Conservation (phyloP, 2,888 invertebrate genomes). For the Vandiemenella viatica region DNA sequence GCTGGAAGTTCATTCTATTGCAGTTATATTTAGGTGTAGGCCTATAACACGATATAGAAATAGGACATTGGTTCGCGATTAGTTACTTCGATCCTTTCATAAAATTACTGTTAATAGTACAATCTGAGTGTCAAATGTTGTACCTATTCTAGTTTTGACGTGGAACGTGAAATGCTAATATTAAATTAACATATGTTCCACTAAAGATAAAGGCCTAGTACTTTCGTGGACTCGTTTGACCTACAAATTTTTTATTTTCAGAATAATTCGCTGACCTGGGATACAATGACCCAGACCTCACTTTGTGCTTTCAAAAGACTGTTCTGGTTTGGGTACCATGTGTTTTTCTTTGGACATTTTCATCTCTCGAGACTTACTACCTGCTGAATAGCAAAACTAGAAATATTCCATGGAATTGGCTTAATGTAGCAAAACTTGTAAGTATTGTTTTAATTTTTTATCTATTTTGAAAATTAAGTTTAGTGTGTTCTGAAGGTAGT, state of each 20-base stretch:
- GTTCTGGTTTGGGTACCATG: constrained; percentile 82
- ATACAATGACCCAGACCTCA: constrained; percentile 71
- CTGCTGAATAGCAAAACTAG: constrained; percentile 57
- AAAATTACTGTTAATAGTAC: not conserved
- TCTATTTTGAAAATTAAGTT: not conserved
- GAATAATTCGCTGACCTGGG: constrained; percentile 65
- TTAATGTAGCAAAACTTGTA: constrained; percentile 54
- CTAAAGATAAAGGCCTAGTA: not conserved
- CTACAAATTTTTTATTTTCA: constrained; percentile 26
- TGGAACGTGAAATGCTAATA: no score
- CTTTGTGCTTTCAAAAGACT: constrained; percentile 84
- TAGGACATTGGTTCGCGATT: no score
- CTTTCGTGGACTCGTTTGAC: not conserved
- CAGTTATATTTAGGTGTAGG: no score
- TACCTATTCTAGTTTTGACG: no score
- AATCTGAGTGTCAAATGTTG: not conserved
- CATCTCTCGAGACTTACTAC: constrained; percentile 59
- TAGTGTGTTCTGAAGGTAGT: not conserved
- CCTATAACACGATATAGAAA: no score
- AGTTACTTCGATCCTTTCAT: no score
- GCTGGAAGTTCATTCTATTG: no score
- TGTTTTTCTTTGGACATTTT: constrained; percentile 62
- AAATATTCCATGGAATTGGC: constrained; percentile 56
- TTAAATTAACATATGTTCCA: no score
- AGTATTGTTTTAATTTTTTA: constrained; percentile 9